Conservation (phyloP, 1,140 invertebrate genomes). For the Cherax destructor region DNA sequence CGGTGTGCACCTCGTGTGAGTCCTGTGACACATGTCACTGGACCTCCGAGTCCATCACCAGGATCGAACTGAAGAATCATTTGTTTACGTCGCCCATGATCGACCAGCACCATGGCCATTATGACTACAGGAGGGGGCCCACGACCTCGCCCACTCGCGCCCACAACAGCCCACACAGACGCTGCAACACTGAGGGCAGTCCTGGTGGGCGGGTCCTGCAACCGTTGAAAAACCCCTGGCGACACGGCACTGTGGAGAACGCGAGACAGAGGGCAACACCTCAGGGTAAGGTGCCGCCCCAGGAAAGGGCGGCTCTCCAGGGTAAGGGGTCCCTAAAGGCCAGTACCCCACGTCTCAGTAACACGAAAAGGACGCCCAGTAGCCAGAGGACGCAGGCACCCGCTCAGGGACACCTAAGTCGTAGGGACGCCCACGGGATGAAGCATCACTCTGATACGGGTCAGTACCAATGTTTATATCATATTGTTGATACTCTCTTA, state of each 20-base stretch:
- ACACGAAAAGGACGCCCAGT: background rate
- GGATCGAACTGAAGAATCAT: slow-evolving; percentile 39
- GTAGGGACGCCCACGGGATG: slow-evolving; percentile 5
- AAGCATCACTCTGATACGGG: slow-evolving; percentile 5
- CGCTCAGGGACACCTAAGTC: background rate
- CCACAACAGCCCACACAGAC: slow-evolving; percentile 8
- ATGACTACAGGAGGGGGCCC: background rate
- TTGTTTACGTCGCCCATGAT: slow-evolving; percentile 41
- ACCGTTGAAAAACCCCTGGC: background rate
- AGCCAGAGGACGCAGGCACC: background rate
- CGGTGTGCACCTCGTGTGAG: slow-evolving; percentile 42
- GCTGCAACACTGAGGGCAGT: background rate
- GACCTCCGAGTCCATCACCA: slow-evolving; percentile 8
- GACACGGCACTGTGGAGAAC: background rate
- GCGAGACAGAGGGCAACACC: background rate
- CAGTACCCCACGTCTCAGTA: background rate
- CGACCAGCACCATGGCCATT: background rate
- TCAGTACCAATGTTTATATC: background rate
- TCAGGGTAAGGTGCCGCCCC: background rate
- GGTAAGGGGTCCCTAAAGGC: background rate
- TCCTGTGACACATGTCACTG: slow-evolving; percentile 43
- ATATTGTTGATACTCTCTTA: background rate
- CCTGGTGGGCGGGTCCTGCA: too few relatives aligned
- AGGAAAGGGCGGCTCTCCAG: background rate
- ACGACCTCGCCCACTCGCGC: background rate